phyloP scores from a whole-genome alignment of 1,140 invertebrate genomes.

The Armadillidium nasatum region DNA sequence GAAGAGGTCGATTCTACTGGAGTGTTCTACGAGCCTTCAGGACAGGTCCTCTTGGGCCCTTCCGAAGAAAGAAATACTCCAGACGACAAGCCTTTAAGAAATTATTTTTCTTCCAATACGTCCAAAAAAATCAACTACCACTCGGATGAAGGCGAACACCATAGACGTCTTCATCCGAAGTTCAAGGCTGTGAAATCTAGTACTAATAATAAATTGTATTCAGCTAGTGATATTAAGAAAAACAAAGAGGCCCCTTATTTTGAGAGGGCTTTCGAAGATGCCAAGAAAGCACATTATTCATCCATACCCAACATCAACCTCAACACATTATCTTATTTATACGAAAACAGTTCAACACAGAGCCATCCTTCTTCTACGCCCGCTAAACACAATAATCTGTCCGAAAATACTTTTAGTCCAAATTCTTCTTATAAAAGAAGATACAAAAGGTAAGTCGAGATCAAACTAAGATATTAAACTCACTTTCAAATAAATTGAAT shows the following conservation, averaged over 20 bases:
- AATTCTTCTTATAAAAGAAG: too few relatives aligned
- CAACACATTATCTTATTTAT: not conserved
- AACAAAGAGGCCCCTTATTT: not conserved
- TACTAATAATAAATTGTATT: constrained; percentile 26
- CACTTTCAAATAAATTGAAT: too few relatives aligned
- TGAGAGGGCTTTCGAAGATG: not conserved
- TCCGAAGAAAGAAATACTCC: not conserved
- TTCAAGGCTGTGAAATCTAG: constrained; percentile 38
- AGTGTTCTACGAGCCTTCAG: not conserved
- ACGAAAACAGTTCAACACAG: not conserved
- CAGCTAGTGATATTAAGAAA: constrained; percentile 4
- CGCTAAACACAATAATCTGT: not conserved
- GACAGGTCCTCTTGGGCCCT: not conserved
- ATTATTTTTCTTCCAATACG: constrained; percentile 43
- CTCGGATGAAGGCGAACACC: not conserved
- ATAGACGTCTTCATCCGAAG: constrained; percentile 24
- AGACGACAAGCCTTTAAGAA: constrained; percentile 28
- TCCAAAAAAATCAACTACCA: constrained; percentile 20
- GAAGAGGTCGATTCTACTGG: not conserved
- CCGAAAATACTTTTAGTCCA: too few relatives aligned
- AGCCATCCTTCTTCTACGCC: not conserved
- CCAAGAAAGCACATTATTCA: not conserved
- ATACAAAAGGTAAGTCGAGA: too few relatives aligned
- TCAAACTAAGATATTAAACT: too few relatives aligned
- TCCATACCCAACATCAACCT: not conserved